phyloP scores from a whole-genome alignment of 2,888 invertebrate species.

The Lycaena phlaeas region DNA sequence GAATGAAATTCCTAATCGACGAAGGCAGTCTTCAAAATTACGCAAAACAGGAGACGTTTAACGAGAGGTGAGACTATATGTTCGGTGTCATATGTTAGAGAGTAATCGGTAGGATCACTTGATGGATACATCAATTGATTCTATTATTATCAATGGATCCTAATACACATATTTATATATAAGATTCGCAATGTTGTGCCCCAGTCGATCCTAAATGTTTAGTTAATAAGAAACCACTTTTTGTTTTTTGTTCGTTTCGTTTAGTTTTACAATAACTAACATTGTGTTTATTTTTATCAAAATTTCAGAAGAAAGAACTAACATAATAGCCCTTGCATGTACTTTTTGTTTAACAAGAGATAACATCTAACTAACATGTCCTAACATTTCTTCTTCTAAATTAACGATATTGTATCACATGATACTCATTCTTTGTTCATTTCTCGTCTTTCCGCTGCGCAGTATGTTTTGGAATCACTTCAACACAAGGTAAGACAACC shows the following conservation, averaged over 20 bases:
- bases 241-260: conserved; percentile 40
- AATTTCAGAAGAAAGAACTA: not conserved
- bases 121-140: conserved; percentile 24
- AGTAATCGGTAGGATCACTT: not conserved
- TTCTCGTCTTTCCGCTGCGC: conserved; percentile 86
- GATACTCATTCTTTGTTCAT: conserved; percentile 67
- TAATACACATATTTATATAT: conserved; percentile 45
- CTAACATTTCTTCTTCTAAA: conserved; percentile 49
- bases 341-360: conserved; percentile 28
- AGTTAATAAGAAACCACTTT: conserved; percentile 57
- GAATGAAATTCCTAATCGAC: conserved; percentile 98
- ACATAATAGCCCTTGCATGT: conserved; percentile 49
- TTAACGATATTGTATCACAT: conserved; percentile 46
- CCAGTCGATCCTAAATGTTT: conserved; percentile 77
- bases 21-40: conserved; percentile 98
- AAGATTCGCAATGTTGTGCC: conserved; percentile 86
- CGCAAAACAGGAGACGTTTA: conserved; percentile 95
- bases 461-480: conserved; percentile 99
- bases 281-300: not conserved
- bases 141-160: too few species aligned
- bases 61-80: conserved; percentile 89
- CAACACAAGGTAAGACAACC: conserved; percentile 94
- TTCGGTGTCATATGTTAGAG: conserved; percentile 50
- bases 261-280: not conserved
- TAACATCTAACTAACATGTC: conserved; percentile 29